Evolutionary conservation across 2,888 invertebrate genomes (phyloP).

Genomic region (Sepioteuthis lessoniana): DNA sequence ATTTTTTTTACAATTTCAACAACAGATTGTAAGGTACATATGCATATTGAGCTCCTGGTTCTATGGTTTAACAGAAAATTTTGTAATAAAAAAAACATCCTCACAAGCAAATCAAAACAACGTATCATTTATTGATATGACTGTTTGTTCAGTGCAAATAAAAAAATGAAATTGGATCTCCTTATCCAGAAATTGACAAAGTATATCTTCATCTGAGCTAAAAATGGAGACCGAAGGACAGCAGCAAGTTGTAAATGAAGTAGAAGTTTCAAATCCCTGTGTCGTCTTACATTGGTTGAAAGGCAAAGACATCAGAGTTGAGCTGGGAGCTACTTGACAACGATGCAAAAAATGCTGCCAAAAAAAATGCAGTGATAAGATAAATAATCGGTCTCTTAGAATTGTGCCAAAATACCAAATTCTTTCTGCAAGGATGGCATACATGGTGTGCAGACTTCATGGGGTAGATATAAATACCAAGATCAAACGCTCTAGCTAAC

Average conservation of each 20-base stretch:
- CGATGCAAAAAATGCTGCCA: neutral
- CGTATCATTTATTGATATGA: too few relatives aligned
- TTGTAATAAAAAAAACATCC: too few relatives aligned
- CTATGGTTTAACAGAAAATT: too few relatives aligned
- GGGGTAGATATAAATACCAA: neutral
- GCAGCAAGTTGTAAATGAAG: neutral
- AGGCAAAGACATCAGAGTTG: neutral
- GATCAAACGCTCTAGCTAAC: slow-evolving; percentile 6
- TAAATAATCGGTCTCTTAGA: neutral
- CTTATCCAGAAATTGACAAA: too few relatives aligned
- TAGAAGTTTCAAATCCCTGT: neutral
- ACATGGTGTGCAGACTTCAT: neutral
- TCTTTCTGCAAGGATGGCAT: neutral
- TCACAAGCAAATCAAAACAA: too few relatives aligned
- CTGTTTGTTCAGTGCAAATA: too few relatives aligned
- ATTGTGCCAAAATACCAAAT: neutral
- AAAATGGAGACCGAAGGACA: neutral
- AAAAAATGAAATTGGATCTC: too few relatives aligned
- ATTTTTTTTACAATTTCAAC: too few relatives aligned
- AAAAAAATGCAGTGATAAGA: neutral
- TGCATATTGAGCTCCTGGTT: too few relatives aligned
- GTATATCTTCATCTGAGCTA: too few relatives aligned
- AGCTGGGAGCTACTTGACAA: neutral
- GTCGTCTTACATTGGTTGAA: neutral
- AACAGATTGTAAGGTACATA: too few relatives aligned